Evolutionary conservation across 2,797 vertebrate species (phyloP).

Genomic region (Adelosebastes latens): DNA sequence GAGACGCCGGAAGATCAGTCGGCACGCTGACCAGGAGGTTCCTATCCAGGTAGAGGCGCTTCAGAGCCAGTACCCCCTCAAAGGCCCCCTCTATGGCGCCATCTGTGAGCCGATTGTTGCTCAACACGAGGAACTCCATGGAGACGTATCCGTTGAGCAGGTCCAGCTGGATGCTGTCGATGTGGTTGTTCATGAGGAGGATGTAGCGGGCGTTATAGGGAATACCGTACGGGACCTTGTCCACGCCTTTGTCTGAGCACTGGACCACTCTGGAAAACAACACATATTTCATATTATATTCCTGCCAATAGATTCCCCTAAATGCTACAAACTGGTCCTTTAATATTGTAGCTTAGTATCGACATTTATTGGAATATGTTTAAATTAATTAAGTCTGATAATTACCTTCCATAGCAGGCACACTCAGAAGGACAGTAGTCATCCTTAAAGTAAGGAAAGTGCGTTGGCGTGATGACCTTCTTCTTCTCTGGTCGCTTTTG

Average conservation of each 20-base stretch:
- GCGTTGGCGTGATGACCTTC: not conserved
- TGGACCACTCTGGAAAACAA: slow-evolving; percentile 77
- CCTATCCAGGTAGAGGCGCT: slow-evolving; percentile 66
- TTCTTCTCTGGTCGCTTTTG: slow-evolving; percentile 36
- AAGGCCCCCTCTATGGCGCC: slow-evolving; percentile 65
- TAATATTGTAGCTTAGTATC: not conserved
- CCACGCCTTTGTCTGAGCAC: slow-evolving; percentile 81
- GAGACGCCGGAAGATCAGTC: slow-evolving; percentile 61
- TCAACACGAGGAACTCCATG: slow-evolving; percentile 78
- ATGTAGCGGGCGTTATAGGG: slow-evolving; percentile 77
- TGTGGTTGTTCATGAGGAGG: slow-evolving; percentile 80
- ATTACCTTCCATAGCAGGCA: slow-evolving; percentile 76
- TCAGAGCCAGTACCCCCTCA: slow-evolving; percentile 63
- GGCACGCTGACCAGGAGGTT: slow-evolving; percentile 66
- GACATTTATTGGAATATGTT: not conserved
- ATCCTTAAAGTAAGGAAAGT: slow-evolving; percentile 75
- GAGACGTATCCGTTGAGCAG: slow-evolving; percentile 72
- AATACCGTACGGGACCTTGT: slow-evolving; percentile 76
- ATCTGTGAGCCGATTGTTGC: slow-evolving; percentile 76
- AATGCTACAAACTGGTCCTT: not conserved
- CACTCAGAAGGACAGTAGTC: slow-evolving; percentile 75
- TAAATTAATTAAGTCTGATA: not conserved
- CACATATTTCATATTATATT: not conserved
- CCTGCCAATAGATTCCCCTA: not conserved
- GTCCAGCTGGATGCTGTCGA: slow-evolving; percentile 70